Evolutionary conservation across 2,797 vertebrate genomes (phyloP), one percentile per base, ranked within the genome.

Genomic region (Xenentodon cancila): DNA sequence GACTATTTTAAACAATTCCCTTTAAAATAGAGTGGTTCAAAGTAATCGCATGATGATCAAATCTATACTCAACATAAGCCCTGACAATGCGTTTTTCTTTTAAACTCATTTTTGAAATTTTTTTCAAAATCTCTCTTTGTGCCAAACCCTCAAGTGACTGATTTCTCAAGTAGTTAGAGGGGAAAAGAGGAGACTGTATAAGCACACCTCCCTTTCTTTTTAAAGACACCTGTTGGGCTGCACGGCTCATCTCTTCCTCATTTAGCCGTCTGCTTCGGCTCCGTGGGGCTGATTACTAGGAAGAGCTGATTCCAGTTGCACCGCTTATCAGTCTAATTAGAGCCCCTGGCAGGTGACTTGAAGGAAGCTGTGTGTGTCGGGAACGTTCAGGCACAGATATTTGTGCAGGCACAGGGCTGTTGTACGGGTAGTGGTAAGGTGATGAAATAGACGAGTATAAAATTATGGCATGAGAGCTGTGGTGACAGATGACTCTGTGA

Each of bases 281-380:
- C 86, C 79, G 87, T 76, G 87, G 88, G 89, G 89, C 88, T 91
- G 90, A 91, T 91, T 91, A 89, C 86, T 84, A 87, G 83, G 81
- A 88, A 86, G 86, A 80, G 78, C 79, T 89, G 84, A 87, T 90
- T 90, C 85, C 80, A 90, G 80, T 89, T 76, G 87, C 85, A 82
- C 80, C 82, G 86, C 90, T 91, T 91, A 92, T 91, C 86, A 89
- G 88, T 91, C 88, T 92, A 91, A 91, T 91, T 90, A 90, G 89
- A 91, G 88, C 83, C 84, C 81, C 86, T 88, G 88, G 90, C 89
- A 91, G 88, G 88, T 89, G 90, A 92, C 85, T 84, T 68, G 69
- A 82, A 90, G 89, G 83, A 87, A 90, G 85, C 70, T 59, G 73
- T 79, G 81, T 68, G 76, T 85, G 78, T 84, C 63, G 45, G 50